Base-by-base conservation (phyloP, 1,140 invertebrate genomes). In the Brachionus calyciflorus region DNA sequence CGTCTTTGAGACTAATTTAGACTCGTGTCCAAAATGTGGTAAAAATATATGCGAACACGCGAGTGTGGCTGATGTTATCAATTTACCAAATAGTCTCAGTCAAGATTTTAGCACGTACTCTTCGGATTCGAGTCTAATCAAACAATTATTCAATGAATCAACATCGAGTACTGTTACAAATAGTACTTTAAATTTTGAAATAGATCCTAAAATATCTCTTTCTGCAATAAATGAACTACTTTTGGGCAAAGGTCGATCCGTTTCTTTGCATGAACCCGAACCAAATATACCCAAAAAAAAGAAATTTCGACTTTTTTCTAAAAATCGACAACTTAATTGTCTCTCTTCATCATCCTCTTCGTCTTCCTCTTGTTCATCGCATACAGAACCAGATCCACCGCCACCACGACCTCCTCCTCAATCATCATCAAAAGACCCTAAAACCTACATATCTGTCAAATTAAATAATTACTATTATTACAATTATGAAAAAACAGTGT, bases 41-140 rank as follows among this genome's bases (percentile, higher is more conserved):
- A 37, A 55, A 10, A 73, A 73, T 24, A 24, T 73, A 17, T 73
- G 69, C 28, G 69, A 73, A 17, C 69, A 73, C 17, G 46, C 69
- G 12, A 73, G 69, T 26, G 30, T 73, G 5, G 69, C 69, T 19
- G 69, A 73, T 41, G 51, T 73, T 10, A 73, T 73, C 1, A 73
- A 73, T 24, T 26, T 73, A 17, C 69, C 69, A 12, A 73, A 73
- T 41, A 51, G 44, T 73, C 6, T 73, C 5, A 73, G 69, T 3
- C 69, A 73, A 17, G 69, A 73, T 28, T 73, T 73, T 55, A 73
- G 69, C 24, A 73, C 69, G 3, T 73, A 73, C 33, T 73, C 69
- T 19, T 73, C 69, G 7, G 69, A 73, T n/a, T 73, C 69, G 9
- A 73, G 69, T 30, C 46, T 73, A 12, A 73, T 73, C 12, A 73